phyloP scores from a whole-genome alignment of 2,888 invertebrate genomes.

The Azorinus chamasolen region DNA sequence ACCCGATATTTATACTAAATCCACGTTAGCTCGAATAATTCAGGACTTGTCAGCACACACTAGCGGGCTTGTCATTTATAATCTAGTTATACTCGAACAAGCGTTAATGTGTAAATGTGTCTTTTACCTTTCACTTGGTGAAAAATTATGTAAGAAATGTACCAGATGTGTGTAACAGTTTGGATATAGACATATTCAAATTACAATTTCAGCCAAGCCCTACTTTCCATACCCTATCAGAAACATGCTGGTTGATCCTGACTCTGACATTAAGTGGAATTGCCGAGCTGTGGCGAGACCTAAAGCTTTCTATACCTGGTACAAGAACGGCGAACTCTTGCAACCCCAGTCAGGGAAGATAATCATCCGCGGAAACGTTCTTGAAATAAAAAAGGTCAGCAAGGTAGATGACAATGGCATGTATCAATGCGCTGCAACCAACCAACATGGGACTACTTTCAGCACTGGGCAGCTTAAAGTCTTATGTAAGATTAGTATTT shows the following conservation, averaged over 20 bases:
- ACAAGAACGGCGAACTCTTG: slow-evolving; percentile 45
- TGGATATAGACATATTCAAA: too few relatives aligned
- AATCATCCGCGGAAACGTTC: slow-evolving; percentile 61
- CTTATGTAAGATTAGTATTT: slow-evolving; percentile 90
- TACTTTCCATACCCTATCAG: slow-evolving; percentile 55
- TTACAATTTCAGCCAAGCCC: slow-evolving; percentile 42
- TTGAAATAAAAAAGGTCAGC: slow-evolving; percentile 68
- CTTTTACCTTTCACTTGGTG: too few relatives aligned
- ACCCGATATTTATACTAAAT: too few relatives aligned
- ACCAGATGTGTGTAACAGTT: too few relatives aligned
- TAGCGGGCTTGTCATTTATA: not conserved
- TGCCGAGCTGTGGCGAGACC: slow-evolving; percentile 60
- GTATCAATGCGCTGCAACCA: slow-evolving; percentile 97
- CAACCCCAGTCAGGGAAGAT: slow-evolving; percentile 25
- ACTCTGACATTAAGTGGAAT: slow-evolving; percentile 29
- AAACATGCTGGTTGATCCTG: slow-evolving; percentile 47
- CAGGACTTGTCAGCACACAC: too few relatives aligned
- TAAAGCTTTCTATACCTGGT: slow-evolving; percentile 40
- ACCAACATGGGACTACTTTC: slow-evolving; percentile 94
- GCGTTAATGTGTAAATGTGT: too few relatives aligned
- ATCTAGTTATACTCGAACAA: not conserved
- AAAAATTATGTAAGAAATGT: too few relatives aligned
- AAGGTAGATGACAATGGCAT: slow-evolving; percentile 92
- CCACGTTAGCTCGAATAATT: too few relatives aligned
- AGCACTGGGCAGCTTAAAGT: slow-evolving; percentile 96